A percentile compares a stretch with the other conserved stretches of the same genome.
Evolutionary conservation across 2,113 vertebrate species (phyloP).

Genomic region (Atractosteus spatula): DNA sequence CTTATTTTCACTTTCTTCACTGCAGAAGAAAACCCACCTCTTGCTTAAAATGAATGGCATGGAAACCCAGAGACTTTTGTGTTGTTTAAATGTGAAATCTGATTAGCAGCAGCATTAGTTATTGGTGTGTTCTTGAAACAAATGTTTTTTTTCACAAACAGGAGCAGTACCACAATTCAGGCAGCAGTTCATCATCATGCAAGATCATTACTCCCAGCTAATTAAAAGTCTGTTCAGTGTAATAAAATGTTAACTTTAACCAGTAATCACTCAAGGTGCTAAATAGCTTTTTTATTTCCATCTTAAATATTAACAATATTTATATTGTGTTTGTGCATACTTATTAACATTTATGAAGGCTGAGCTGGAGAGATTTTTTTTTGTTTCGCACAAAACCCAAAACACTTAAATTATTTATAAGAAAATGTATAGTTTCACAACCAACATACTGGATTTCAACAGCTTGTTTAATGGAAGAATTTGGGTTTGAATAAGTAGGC

Average conservation of each 20-base stretch:
- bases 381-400: background rate
- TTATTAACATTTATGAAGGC: background rate
- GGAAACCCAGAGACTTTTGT: slow-evolving; percentile 28
- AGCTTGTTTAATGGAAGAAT: background rate
- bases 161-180: slow-evolving; percentile 29
- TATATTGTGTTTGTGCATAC: background rate
- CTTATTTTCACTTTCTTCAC: slow-evolving; percentile 49
- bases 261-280: background rate
- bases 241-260: slow-evolving; percentile 25
- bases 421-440: background rate
- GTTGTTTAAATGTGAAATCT: too few species aligned
- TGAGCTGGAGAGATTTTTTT: background rate
- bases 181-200: background rate
- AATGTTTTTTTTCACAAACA: slow-evolving; percentile 55
- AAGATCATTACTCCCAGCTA: slow-evolving; percentile 18
- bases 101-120: too few species aligned
- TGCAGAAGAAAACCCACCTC: slow-evolving; percentile 36
- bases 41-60: slow-evolving; percentile 20
- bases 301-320: background rate
- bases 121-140: background rate
- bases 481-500: background rate
- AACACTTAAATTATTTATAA: background rate
- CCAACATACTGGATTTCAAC: background rate
- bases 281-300: background rate
- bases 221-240: slow-evolving; percentile 17